Conservation (phyloP, 2,888 invertebrate species). For the Ecdyonurus torrentis region DNA sequence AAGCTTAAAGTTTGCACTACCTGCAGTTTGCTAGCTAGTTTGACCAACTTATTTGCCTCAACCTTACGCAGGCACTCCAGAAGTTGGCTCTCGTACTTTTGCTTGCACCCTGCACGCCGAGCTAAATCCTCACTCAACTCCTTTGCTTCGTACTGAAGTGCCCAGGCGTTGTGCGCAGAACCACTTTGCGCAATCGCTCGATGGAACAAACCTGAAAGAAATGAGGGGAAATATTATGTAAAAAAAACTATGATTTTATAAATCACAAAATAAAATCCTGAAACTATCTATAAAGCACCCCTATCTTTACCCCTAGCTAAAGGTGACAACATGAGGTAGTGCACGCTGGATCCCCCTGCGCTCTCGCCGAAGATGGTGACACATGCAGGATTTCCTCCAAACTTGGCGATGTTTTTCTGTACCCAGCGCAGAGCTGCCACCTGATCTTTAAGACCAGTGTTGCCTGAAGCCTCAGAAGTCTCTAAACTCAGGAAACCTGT, state of each 20-base stretch:
- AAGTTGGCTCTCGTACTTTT: conserved; percentile 5
- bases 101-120: conserved; percentile 4
- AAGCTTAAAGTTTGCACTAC: no score
- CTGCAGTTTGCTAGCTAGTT: no score
- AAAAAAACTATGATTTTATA: not conserved
- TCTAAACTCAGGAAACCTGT: conserved; percentile 32
- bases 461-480: conserved; percentile 32
- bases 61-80: conserved; percentile 9
- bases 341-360: conserved; percentile 31
- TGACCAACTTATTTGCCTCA: conserved; percentile 5
- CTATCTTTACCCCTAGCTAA: conserved; percentile 10
- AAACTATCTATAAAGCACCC: no score
- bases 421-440: conserved; percentile 34
- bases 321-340: conserved; percentile 29
- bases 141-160: conserved; percentile 6
- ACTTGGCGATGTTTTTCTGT: conserved; percentile 28
- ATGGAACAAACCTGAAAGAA: conserved; percentile 8
- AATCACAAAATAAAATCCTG: not conserved
- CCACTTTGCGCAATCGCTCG: conserved; percentile 10
- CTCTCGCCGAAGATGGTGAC: conserved; percentile 37
- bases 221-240: not conserved
- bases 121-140: conserved; percentile 7
- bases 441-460: conserved; percentile 34
- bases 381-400: conserved; percentile 31
- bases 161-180: conserved; percentile 7